Evolutionary conservation across 2,797 vertebrate genomes (phyloP).

Genomic region (Gambelia wislizenii): DNA sequence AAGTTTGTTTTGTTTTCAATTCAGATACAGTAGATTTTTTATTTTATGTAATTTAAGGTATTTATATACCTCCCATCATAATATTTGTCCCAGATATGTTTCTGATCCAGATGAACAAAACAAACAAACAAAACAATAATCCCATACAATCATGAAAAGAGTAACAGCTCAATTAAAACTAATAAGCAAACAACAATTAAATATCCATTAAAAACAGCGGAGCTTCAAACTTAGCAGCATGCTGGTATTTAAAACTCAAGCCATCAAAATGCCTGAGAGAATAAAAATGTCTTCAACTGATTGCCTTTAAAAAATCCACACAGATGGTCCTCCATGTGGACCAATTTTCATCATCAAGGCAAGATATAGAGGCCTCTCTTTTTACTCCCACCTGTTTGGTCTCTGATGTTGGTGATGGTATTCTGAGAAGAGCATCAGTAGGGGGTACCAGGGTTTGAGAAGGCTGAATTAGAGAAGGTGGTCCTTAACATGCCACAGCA

Average conservation of each 20-base stretch:
- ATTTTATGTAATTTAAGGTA: neutral
- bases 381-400: neutral
- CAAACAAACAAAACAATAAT: too few relatives aligned
- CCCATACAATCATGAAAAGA: neutral
- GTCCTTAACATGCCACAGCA: neutral
- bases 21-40: neutral
- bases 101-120: neutral
- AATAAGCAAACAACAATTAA: neutral
- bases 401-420: neutral
- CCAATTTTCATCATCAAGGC: too few relatives aligned
- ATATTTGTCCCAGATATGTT: neutral
- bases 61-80: neutral
- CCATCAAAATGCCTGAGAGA: neutral
- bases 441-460: neutral
- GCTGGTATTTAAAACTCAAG: neutral
- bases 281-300: neutral
- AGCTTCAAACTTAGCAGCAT: neutral
- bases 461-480: neutral
- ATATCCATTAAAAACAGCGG: neutral
- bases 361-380: neutral
- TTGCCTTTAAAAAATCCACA: too few relatives aligned
- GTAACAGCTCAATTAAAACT: neutral
- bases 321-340: too few relatives aligned
- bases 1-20: conserved; percentile 9
- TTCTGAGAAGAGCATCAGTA: neutral